A percentile compares a stretch with the other conserved stretches of the same genome.
Evolutionary conservation across 1,140 invertebrate species (phyloP).

Genomic region (Drosophila rhopaloa): DNA sequence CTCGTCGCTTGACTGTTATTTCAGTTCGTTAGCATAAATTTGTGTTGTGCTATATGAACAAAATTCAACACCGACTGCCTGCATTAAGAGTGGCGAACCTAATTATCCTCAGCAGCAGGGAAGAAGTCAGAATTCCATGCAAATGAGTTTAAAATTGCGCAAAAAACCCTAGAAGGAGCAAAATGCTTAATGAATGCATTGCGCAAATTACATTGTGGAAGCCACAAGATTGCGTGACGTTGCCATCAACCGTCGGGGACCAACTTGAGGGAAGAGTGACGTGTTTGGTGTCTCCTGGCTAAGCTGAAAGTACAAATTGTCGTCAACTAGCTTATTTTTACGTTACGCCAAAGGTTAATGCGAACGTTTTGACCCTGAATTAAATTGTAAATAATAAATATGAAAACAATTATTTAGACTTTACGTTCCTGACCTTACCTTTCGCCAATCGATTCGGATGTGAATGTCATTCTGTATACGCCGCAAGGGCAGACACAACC

Average conservation of each 20-base stretch:
- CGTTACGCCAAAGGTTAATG: conserved; percentile 18
- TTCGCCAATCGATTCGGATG: conserved; percentile 1
- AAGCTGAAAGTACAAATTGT: conserved; percentile 28
- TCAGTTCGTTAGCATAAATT: conserved; percentile 51
- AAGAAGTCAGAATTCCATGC: conserved; percentile 43
- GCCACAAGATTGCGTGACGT: conserved; percentile 43
- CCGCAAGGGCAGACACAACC: no score
- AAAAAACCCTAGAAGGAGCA: conserved; percentile 12
- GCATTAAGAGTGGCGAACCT: conserved; percentile 44
- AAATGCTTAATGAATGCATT: conserved; percentile 63
- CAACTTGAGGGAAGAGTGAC: neutral
- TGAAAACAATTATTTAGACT: conserved; percentile 29
- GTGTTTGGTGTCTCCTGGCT: conserved; percentile 23
- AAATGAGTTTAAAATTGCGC: conserved; percentile 59
- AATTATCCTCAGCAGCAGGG: conserved; percentile 37
- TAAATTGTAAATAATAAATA: conserved; percentile 56
- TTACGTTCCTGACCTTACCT: neutral
- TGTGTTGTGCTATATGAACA: conserved; percentile 25
- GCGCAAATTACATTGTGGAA: conserved; percentile 46
- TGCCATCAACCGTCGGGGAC: conserved; percentile 7
- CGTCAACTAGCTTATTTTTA: conserved; percentile 14
- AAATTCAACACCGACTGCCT: conserved; percentile 20
- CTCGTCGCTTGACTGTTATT: conserved; percentile 40
- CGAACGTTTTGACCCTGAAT: conserved; percentile 25
- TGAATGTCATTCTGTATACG: conserved; percentile 13